Percentiles rank a stretch among this genome's conserved stretches.
Conservation (phyloP, 2,113 vertebrate genomes). For the Anguilla rostrata region DNA sequence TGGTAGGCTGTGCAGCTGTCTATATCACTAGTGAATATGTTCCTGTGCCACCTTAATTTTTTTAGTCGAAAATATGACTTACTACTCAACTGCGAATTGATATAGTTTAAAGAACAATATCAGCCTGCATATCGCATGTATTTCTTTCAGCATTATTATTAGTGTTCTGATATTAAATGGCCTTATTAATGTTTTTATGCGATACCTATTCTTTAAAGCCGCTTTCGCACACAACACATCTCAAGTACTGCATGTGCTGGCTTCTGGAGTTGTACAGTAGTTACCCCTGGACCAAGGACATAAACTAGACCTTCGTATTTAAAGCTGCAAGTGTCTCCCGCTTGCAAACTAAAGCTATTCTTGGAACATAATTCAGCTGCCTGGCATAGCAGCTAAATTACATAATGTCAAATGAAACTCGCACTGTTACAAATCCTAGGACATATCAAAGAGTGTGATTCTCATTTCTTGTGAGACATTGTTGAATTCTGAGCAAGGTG, state of each 20-base stretch:
- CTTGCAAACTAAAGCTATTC: constrained; percentile 10
- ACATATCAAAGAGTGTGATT: background rate
- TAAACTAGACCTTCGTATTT: background rate
- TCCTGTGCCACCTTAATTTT: no score
- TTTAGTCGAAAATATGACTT: no score
- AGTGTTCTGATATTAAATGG: no score
- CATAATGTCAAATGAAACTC: constrained; percentile 7
- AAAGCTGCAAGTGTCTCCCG: background rate
- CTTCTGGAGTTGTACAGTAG: background rate
- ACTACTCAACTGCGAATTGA: no score
- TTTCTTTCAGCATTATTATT: no score
- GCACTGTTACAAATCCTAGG: background rate
- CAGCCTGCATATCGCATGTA: no score
- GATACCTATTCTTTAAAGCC: no score
- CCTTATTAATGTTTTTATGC: no score
- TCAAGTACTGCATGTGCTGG: background rate
- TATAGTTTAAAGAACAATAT: no score
- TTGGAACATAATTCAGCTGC: constrained; percentile 13
- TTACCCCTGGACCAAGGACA: background rate
- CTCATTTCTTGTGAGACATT: background rate
- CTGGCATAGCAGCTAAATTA: constrained; percentile 12
- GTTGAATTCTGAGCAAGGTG: background rate
- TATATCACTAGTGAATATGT: no score
- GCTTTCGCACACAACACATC: background rate
- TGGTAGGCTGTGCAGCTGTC: no score